Conservation (phyloP, 2,888 invertebrate species). For the Drosophila eohydei region DNA sequence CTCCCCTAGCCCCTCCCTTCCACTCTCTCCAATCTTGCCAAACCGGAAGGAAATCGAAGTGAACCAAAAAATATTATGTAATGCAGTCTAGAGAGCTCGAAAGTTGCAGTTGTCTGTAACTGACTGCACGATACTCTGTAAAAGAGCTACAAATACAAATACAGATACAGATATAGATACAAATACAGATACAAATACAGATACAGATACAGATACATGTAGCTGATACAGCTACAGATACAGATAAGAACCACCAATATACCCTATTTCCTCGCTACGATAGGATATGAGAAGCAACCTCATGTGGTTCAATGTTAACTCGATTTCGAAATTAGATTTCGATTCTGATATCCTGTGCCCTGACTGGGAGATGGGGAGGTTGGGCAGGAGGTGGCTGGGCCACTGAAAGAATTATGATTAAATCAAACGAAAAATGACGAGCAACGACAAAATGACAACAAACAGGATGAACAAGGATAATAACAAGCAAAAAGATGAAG, state of each 20-base stretch:
- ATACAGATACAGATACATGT: not conserved
- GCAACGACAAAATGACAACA: slow-evolving; percentile 31
- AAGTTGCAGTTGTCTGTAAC: not conserved
- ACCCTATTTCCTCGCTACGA: not conserved
- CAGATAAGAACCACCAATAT: not conserved
- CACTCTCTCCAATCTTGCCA: not conserved
- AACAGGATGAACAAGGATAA: slow-evolving; percentile 17
- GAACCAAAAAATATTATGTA: slow-evolving; percentile 27
- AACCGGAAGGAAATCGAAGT: slow-evolving; percentile 48
- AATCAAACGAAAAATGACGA: slow-evolving; percentile 55
- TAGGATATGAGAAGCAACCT: slow-evolving; percentile 15
- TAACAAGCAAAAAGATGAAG: slow-evolving; percentile 14
- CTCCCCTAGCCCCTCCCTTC: not conserved
- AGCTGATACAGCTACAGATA: not conserved
- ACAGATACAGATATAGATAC: not conserved
- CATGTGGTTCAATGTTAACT: slow-evolving; percentile 52
- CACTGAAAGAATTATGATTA: slow-evolving; percentile 56
- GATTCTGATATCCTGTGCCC: slow-evolving; percentile 33
- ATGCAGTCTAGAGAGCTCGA: slow-evolving; percentile 30
- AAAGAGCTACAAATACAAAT: not conserved
- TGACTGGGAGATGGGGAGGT: not conserved
- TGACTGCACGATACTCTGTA: not conserved
- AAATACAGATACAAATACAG: slow-evolving; percentile 2
- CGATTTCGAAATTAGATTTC: slow-evolving; percentile 28
- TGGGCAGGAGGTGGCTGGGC: not conserved